These are phyloP conservation scores for Tetramorium simillimum DNA, from an alignment of 1,140 invertebrate genomes.

Conservation along the genomic window DNA sequence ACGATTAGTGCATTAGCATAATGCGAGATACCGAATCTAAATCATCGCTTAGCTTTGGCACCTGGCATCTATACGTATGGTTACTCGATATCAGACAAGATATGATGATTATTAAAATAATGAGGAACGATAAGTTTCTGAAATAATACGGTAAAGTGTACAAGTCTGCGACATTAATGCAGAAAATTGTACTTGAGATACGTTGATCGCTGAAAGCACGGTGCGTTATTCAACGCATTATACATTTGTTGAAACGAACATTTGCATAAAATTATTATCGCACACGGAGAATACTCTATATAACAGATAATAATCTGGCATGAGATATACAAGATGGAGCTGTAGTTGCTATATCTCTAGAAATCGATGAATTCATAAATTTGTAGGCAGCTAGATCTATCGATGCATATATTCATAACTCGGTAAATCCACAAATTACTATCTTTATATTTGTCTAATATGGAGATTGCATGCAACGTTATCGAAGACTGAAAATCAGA, in stretches of 20 bases:
- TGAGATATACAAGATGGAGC: background rate
- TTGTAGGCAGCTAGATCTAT: background rate
- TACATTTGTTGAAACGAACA: conserved; percentile 7
- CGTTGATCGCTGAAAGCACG: background rate
- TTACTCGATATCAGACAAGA: background rate
- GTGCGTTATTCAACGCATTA: background rate
- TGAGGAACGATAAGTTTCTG: background rate
- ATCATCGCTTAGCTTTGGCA: conserved; percentile 37
- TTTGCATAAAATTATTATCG: background rate
- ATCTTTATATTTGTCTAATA: conserved; percentile 34
- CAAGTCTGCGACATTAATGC: background rate
- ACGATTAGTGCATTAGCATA: conserved; percentile 75
- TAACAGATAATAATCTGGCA: conserved; percentile 1
- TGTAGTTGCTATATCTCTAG: background rate
- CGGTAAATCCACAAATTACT: conserved; percentile 31
- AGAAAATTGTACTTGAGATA: background rate
- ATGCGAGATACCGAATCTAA: conserved; percentile 47
- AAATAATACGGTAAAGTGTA: background rate
- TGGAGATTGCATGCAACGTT: conserved; percentile 40
- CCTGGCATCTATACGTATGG: background rate
- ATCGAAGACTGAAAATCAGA: conserved; percentile 21
- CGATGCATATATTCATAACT: conserved; percentile 24
- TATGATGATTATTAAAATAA: background rate
- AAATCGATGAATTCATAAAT: conserved; percentile 18
- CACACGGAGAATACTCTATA: background rate